Evolutionary conservation across 2,888 invertebrate species (phyloP).

Genomic region (Thyatira batis): DNA sequence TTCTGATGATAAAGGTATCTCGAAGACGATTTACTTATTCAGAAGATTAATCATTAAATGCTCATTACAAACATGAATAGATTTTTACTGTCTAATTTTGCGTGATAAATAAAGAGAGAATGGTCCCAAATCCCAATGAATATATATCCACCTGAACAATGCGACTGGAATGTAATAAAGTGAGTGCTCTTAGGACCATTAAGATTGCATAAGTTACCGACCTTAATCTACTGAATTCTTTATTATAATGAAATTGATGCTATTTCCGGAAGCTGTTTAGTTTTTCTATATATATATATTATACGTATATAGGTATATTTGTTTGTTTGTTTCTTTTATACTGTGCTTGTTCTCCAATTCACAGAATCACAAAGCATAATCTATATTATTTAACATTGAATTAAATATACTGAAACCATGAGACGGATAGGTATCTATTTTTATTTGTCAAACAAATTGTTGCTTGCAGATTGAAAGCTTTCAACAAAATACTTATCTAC

Average conservation of each 20-base stretch:
- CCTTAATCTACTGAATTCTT: conserved; percentile 27
- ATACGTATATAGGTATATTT: background rate
- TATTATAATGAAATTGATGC: conserved; percentile 12
- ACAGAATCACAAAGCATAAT: too few relatives aligned
- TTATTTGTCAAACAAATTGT: too few relatives aligned
- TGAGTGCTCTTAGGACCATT: conserved; percentile 3
- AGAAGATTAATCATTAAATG: too few relatives aligned
- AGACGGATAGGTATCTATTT: too few relatives aligned
- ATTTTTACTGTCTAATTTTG: background rate
- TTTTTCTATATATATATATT: background rate
- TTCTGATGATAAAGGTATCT: background rate
- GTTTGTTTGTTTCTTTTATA: too few relatives aligned
- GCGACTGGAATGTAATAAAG: conserved; percentile 31
- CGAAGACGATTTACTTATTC: too few relatives aligned
- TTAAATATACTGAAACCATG: too few relatives aligned
- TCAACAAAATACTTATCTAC: too few relatives aligned
- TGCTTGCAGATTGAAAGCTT: too few relatives aligned
- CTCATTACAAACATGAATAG: too few relatives aligned
- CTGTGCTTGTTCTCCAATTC: too few relatives aligned
- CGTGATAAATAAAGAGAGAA: background rate
- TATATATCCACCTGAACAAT: conserved; percentile 14
- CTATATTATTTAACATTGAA: too few relatives aligned
- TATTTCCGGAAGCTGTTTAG: background rate
- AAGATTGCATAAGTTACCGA: conserved; percentile 12
- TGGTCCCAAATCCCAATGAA: conserved; percentile 7